Percentiles rank a stretch among this genome's conserved stretches.
phyloP scores from a whole-genome alignment of 2,888 invertebrate genomes.

The Aleiodes testaceus region DNA sequence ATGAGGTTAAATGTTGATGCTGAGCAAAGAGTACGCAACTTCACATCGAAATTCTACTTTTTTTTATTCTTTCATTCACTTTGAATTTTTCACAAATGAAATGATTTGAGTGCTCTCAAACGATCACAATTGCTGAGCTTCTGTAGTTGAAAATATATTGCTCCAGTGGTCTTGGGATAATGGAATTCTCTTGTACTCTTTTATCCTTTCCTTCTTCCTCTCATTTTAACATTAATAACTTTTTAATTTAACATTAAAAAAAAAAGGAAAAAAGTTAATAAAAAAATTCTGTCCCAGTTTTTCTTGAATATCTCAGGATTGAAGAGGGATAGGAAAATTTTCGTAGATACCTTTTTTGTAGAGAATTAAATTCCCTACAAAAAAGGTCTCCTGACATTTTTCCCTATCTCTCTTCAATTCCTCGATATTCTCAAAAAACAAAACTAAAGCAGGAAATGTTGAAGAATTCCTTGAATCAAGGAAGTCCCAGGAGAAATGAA shows the following conservation, averaged over 20 bases:
- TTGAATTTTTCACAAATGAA: too few species aligned
- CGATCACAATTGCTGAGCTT: too few species aligned
- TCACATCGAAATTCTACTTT: slow-evolving; percentile 31
- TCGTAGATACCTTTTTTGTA: too few species aligned
- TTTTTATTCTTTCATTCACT: neutral
- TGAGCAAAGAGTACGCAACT: slow-evolving; percentile 16
- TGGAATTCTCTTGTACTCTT: slow-evolving; percentile 55
- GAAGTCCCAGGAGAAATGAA: neutral
- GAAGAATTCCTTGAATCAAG: neutral
- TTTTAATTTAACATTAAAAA: neutral
- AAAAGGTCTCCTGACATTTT: too few species aligned
- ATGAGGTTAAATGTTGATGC: slow-evolving; percentile 11
- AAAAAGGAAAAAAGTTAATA: neutral
- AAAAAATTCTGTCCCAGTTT: too few species aligned
- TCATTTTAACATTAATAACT: neutral
- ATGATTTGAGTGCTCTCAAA: too few species aligned
- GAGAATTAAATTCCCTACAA: too few species aligned
- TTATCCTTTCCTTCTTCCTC: neutral
- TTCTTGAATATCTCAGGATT: too few species aligned
- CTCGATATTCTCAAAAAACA: neutral
- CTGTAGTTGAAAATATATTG: slow-evolving; percentile 11
- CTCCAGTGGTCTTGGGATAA: slow-evolving; percentile 45
- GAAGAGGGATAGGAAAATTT: too few species aligned
- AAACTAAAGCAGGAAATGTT: too few species aligned
- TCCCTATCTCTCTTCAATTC: too few species aligned